phyloP scores from a whole-genome alignment of 2,888 invertebrate species.

The Agriopis leucophaearia region DNA sequence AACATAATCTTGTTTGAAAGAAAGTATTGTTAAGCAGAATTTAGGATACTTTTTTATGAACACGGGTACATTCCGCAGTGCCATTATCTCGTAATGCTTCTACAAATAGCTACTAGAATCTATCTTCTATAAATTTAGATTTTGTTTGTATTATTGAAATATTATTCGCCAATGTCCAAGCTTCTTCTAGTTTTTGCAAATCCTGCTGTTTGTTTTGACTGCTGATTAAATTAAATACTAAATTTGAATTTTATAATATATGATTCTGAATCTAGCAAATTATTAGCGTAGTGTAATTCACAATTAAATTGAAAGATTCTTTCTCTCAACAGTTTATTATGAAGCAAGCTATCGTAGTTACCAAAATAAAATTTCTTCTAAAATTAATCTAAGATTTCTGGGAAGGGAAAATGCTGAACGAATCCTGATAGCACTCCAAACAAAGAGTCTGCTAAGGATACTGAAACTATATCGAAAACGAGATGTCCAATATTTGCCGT shows the following conservation, averaged over 20 bases:
- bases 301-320: slow-evolving; percentile 73
- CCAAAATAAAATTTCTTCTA: slow-evolving; percentile 80
- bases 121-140: slow-evolving; percentile 70
- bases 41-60: slow-evolving; percentile 83
- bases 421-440: slow-evolving; percentile 28
- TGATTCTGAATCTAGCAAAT: slow-evolving; percentile 73
- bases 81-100: slow-evolving; percentile 82
- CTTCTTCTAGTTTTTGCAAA: slow-evolving; percentile 51
- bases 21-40: slow-evolving; percentile 73
- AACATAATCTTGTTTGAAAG: slow-evolving; percentile 81
- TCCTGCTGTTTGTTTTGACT: slow-evolving; percentile 32
- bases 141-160: slow-evolving; percentile 54
- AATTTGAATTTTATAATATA: slow-evolving; percentile 52
- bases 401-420: slow-evolving; percentile 53
- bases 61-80: slow-evolving; percentile 84
- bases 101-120: slow-evolving; percentile 70
- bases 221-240: slow-evolving; percentile 48
- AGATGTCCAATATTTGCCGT: slow-evolving; percentile 52
- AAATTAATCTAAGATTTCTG: slow-evolving; percentile 79
- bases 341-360: slow-evolving; percentile 76
- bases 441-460: slow-evolving; percentile 29
- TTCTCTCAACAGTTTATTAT: slow-evolving; percentile 74
- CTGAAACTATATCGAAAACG: slow-evolving; percentile 10
- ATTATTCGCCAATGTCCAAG: slow-evolving; percentile 48
- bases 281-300: slow-evolving; percentile 80